A percentile compares a stretch with the other conserved stretches of the same genome.
Conservation (phyloP, 2,113 vertebrate genomes). For the Entomyzon cyanotis region DNA sequence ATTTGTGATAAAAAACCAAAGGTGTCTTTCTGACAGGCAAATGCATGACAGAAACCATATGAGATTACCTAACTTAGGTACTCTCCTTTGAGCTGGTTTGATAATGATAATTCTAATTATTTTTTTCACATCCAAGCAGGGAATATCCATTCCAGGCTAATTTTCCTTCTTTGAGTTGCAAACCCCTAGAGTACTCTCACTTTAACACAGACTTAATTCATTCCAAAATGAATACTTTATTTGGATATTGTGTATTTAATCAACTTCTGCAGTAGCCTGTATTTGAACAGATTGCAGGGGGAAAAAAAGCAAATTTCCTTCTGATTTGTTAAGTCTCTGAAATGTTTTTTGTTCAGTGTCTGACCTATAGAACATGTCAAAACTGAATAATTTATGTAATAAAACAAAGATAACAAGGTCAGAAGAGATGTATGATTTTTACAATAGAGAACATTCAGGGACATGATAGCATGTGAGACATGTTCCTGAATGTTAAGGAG, state of each 20-base stretch:
- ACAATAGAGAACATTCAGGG: conserved; percentile 51
- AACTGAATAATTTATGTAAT: conserved; percentile 70
- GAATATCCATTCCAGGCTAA: conserved; percentile 10
- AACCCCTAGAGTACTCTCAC: neutral
- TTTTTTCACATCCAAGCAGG: conserved; percentile 21
- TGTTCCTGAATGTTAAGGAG: conserved; percentile 64
- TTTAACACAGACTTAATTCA: conserved; percentile 26
- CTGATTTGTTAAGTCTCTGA: conserved; percentile 38
- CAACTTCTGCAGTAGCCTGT: conserved; percentile 18
- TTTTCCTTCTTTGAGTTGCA: conserved; percentile 3
- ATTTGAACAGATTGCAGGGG: neutral
- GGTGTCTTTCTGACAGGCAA: conserved; percentile 12
- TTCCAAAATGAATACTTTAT: conserved; percentile 6
- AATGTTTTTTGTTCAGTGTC: conserved; percentile 46
- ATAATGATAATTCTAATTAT: conserved; percentile 4
- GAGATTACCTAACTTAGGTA: neutral
- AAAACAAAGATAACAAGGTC: conserved; percentile 72
- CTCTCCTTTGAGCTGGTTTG: neutral
- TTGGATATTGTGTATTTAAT: neutral
- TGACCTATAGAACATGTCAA: conserved; percentile 52
- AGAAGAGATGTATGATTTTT: conserved; percentile 62
- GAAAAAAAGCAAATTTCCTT: neutral
- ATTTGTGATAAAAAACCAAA: neutral
- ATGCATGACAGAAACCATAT: neutral
- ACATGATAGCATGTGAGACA: conserved; percentile 42